Evolutionary conservation across 2,113 vertebrate species (phyloP), one percentile per base, ranked within the genome.

Genomic region (Scomber japonicus): DNA sequence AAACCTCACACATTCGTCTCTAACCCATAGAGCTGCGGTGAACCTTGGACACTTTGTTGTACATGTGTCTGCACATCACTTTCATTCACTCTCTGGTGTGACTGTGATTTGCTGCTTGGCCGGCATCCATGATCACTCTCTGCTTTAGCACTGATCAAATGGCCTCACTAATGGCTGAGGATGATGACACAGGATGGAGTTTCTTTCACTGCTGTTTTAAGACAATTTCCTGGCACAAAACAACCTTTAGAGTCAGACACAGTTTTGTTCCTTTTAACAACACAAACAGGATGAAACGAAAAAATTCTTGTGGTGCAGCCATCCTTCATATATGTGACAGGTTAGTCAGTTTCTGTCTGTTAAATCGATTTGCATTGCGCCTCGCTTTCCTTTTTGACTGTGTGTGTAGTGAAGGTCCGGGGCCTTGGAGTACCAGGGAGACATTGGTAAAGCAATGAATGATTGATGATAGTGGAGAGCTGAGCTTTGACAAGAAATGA

Each of bases 161-260:
- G 75, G 86, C 91, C 74, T 85, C 72, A 7, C 80, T 86, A 85
- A 89, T 89, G 79, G 76, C 82, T 65, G 0, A 11, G 75, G 71
- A 85, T 89, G 88, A 89, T 87, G 88, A 90, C 88, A 91, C 71
- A 27, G 73, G 64, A 0, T 80, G 88, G 83, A 89, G 91, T 86
- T 66, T 78, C 60, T 80, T 49, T 67, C 65, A 4, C 63, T 45
- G 46, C 71, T 31, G 27, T 19, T 75, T 19, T 4, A 16, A 77
- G 71, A 66, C n/a, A 31, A 30, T 60, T 31, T 66, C 16, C 64
- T n/a, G 40, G 9, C 44, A 11, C 66, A 70, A 61, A 75, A 62
- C 55, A 79, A 27, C 46, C n/a, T 51, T 24, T 35, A 15, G 16
- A 2, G 17, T n/a, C 11, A 31, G 64, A 54, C 16, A 14, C 3